Base-by-base conservation (phyloP, 2,113 vertebrate species). In the Tylochromis polylepis region DNA sequence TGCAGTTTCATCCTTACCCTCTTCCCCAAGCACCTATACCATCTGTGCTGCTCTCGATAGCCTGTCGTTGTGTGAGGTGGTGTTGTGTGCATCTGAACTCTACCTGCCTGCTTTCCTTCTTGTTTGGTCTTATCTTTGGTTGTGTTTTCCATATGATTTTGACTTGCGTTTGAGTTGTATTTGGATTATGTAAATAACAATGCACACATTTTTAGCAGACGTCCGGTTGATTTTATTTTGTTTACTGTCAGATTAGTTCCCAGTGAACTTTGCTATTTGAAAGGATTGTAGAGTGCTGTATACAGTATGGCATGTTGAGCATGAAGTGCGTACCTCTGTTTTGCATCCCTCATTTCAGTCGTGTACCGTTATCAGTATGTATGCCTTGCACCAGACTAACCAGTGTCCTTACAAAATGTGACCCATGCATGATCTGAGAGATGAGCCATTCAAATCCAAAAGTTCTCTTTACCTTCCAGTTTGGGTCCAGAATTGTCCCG, bases 401-500 rank as follows among this genome's bases (percentile, higher is more conserved):
- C 92, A 92, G 88, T 92, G 93, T 93, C 51, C 53, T 89, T 82
- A 91, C 85, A 75, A 91, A 94, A 79, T 93, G 91, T 95, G 88
- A 93, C 62, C 89, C 92, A 93, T 95, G 94, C 94, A 94, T 95
- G 94, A 93, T 82, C 34, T 91, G 87, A 93, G 77, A 92, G 91
- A 92, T 94, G 89, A 95, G 88, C 91, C 93, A 94, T 91, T 95
- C 95, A 97, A 96, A 97, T 95, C 95, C 94, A 94, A 93, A 94
- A 95, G 96, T 95, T 97, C 95, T 99, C 92, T 99, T 98, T 98
- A 96, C 97, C 96, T 99, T 99, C 95, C 98, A 99, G 98, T 96
- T 94, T 97, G 89, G 97, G 97, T 96, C 97, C 97, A 97, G 98
- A 99, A 96, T 97, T 98, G 97, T 98, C 98, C 96, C 97, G 97